These are phyloP conservation scores for Sparidentex hasta DNA, from an alignment of 2,797 vertebrate genomes.

Conservation along the genomic window DNA sequence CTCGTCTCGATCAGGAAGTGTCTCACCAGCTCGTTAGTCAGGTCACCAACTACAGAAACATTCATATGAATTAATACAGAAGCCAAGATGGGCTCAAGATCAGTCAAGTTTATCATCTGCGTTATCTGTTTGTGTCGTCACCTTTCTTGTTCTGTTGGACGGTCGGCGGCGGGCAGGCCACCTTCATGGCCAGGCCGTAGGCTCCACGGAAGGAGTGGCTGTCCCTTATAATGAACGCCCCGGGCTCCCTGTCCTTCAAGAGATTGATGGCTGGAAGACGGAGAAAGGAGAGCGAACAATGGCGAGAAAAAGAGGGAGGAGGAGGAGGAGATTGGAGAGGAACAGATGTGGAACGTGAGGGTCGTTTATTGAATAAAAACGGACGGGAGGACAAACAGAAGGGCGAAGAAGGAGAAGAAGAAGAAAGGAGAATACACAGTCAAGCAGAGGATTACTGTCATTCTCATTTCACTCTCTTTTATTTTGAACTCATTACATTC, in stretches of 20 bases:
- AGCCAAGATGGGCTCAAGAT: too few species aligned
- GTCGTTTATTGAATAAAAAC: neutral
- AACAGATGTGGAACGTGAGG: neutral
- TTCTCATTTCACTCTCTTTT: neutral
- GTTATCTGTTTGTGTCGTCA: neutral
- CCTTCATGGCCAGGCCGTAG: slow-evolving; percentile 97
- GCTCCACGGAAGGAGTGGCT: slow-evolving; percentile 98
- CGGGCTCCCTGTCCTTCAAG: slow-evolving; percentile 94
- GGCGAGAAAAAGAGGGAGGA: neutral
- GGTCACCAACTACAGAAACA: slow-evolving; percentile 82
- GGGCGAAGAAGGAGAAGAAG: neutral
- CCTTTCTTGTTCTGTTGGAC: slow-evolving; percentile 95
- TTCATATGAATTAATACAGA: too few species aligned
- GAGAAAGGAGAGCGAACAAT: neutral
- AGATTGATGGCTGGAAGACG: slow-evolving; percentile 90
- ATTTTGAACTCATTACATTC: neutral
- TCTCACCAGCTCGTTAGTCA: slow-evolving; percentile 94
- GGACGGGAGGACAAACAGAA: neutral
- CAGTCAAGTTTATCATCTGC: too few species aligned
- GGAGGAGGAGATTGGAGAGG: neutral
- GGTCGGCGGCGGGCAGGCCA: slow-evolving; percentile 94
- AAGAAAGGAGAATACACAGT: slow-evolving; percentile 7
- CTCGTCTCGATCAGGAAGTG: slow-evolving; percentile 98
- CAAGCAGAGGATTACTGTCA: neutral
- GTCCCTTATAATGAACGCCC: slow-evolving; percentile 96